Conservation (phyloP, 2,797 vertebrate genomes). For the Buphagus erythrorhynchus region DNA sequence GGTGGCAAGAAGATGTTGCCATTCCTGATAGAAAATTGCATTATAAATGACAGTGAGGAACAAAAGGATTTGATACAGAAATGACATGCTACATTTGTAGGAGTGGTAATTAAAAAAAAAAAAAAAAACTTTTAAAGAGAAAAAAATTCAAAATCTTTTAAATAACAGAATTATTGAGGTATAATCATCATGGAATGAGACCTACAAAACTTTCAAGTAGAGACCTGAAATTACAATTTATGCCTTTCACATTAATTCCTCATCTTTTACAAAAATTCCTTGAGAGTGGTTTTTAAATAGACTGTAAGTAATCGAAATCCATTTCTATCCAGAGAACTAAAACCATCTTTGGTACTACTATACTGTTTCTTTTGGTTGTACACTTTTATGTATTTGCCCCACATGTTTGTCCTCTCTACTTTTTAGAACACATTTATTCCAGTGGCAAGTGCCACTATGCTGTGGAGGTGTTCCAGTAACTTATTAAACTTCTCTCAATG, state of each 20-base stretch:
- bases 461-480: background rate
- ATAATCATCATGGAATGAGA: background rate
- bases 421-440: background rate
- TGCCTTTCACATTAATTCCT: background rate
- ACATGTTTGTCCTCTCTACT: accelerated
- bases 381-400: background rate
- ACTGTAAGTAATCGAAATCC: background rate
- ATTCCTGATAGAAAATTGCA: background rate
- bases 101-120: background rate
- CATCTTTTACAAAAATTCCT: background rate
- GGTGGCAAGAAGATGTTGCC: background rate
- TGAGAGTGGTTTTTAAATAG: background rate
- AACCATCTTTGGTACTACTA: background rate
- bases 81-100: background rate
- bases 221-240: background rate
- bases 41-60: background rate
- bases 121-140: background rate
- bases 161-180: background rate
- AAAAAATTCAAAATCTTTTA: background rate
- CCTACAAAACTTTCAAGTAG: background rate
- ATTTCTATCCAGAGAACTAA: background rate
- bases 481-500: background rate
- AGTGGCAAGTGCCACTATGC: background rate
- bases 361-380: background rate
- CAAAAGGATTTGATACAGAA: background rate